These are phyloP conservation scores for Furcifer pardalis DNA, from an alignment of 2,797 vertebrate genomes.

Conservation along the genomic window DNA sequence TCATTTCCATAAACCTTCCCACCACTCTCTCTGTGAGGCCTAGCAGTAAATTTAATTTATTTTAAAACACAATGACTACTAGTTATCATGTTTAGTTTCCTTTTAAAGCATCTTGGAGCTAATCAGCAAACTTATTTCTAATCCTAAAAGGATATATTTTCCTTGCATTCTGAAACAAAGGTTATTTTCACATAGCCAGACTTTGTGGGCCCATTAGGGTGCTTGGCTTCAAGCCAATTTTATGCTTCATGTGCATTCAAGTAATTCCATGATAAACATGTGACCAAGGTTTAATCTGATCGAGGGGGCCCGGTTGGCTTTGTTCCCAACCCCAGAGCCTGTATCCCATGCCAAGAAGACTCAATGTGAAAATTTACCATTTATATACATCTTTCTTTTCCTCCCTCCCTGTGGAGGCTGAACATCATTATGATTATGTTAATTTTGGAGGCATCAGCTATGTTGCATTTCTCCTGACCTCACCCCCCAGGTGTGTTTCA, in stretches of 20 bases:
- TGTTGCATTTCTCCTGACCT: too few species aligned
- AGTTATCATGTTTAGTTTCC: constrained; percentile 18
- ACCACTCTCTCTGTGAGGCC: not conserved
- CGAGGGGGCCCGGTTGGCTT: not conserved
- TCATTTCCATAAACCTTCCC: not conserved
- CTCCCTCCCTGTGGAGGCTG: too few species aligned
- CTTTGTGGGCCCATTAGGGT: not conserved
- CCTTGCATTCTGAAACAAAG: constrained; percentile 29
- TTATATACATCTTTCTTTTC: not conserved
- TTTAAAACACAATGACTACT: not conserved
- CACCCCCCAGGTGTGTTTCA: too few species aligned
- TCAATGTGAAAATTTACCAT: not conserved
- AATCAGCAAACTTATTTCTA: not conserved
- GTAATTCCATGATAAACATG: not conserved
- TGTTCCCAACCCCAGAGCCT: not conserved
- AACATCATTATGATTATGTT: too few species aligned
- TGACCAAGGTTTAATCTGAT: not conserved
- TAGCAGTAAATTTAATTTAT: constrained; percentile 31
- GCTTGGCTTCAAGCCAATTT: constrained; percentile 1
- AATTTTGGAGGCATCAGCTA: too few species aligned
- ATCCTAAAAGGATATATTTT: not conserved
- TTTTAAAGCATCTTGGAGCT: constrained; percentile 5
- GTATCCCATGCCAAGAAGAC: not conserved
- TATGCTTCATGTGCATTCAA: not conserved
- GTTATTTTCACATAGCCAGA: constrained; percentile 17